phyloP scores from a whole-genome alignment of 1,140 invertebrate genomes.

The Drosophila ananassae region DNA sequence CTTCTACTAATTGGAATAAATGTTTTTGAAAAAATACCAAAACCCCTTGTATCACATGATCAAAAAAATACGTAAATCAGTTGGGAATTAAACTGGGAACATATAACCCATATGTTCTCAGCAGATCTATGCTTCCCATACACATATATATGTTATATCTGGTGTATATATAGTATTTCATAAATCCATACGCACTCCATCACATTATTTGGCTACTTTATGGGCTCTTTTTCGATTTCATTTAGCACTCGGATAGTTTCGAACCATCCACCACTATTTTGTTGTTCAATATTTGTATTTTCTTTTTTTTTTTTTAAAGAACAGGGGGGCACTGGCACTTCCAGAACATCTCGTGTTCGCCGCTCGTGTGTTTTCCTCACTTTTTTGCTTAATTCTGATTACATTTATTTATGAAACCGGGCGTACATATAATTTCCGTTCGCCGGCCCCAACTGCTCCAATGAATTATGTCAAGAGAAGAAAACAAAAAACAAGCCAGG shows the following conservation, averaged over 20 bases:
- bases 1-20: neutral
- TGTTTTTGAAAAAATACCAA: neutral
- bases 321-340: constrained; percentile 16
- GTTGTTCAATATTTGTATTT: neutral
- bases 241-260: constrained; percentile 51
- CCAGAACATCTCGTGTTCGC: constrained; percentile 34
- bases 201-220: constrained; percentile 58
- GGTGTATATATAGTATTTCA: constrained; percentile 42
- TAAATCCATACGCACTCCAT: constrained; percentile 53
- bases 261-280: constrained; percentile 11
- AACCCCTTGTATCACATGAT: neutral
- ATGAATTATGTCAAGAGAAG: constrained; percentile 66
- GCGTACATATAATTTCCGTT: constrained; percentile 72
- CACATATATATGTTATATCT: neutral
- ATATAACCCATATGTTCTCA: constrained; percentile 18
- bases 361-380: constrained; percentile 1
- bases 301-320: neutral
- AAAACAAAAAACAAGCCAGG: constrained; percentile 34
- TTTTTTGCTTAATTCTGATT: constrained; percentile 43
- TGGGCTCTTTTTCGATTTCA: constrained; percentile 52
- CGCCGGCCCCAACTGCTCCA: constrained; percentile 35
- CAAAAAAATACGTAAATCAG: constrained; percentile 28
- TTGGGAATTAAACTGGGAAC: constrained; percentile 26
- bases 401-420: constrained; percentile 63
- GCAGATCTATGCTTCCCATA: neutral